Percentiles rank a stretch among this genome's conserved stretches.
phyloP scores from a whole-genome alignment of 2,797 vertebrate species.

The Hydrolagus colliei region DNA sequence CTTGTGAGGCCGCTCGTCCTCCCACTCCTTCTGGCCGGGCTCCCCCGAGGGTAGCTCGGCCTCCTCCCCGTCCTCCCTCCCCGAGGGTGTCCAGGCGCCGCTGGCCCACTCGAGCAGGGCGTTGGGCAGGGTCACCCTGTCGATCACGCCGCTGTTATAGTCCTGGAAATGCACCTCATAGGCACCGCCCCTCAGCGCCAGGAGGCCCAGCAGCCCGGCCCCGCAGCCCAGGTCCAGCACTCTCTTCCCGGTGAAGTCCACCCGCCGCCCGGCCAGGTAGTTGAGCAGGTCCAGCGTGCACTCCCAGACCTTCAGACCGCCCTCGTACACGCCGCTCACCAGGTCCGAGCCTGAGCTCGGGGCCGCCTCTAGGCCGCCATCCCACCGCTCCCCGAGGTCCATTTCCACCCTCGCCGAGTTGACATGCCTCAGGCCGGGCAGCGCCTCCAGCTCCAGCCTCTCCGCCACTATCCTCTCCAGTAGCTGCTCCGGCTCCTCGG shows the following conservation, averaged over 20 bases:
- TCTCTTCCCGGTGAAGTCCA: constrained; percentile 61
- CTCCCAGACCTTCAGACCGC: constrained; percentile 96
- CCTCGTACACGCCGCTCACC: constrained; percentile 87
- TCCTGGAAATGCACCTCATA: constrained; percentile 82
- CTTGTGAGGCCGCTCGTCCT: constrained; percentile 40
- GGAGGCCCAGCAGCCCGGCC: constrained; percentile 79
- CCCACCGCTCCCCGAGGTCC: too few relatives aligned
- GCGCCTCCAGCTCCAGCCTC: not conserved
- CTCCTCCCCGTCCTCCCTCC: constrained; percentile 39
- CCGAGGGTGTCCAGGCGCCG: not conserved
- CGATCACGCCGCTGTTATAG: constrained; percentile 85
- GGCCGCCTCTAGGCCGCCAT: constrained; percentile 44
- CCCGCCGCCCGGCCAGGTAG: constrained; percentile 61
- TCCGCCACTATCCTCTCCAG: not conserved
- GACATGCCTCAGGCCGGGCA: too few relatives aligned
- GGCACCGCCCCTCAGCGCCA: constrained; percentile 69
- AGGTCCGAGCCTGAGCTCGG: constrained; percentile 75
- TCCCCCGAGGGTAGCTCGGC: not conserved
- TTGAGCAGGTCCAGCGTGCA: constrained; percentile 86
- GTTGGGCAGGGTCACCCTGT: constrained; percentile 81
- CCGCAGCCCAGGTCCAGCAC: constrained; percentile 91
- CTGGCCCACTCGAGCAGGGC: constrained; percentile 59
- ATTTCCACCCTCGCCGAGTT: not conserved
- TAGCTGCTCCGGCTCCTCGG: not conserved
- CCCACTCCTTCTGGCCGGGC: not conserved